Percentiles rank a stretch among this genome's conserved stretches.
phyloP scores from a whole-genome alignment of 2,888 invertebrate species.

The Hemicrepidius hirtus region DNA sequence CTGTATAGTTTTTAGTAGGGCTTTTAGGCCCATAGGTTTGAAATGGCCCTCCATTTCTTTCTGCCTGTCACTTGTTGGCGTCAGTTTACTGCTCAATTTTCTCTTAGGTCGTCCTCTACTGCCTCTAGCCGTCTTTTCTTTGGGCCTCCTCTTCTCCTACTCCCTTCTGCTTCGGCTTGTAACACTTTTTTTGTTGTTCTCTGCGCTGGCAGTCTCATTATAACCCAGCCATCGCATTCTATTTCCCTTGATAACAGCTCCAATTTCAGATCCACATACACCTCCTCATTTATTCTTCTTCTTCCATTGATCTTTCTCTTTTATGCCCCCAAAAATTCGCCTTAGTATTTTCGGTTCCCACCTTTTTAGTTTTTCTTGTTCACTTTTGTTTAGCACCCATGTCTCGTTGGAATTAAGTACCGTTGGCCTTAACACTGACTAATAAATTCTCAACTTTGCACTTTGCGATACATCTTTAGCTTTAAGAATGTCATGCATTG shows the following conservation, averaged over 20 bases:
- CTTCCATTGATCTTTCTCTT: not conserved
- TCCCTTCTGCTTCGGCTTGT: not conserved
- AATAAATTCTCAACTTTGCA: not conserved
- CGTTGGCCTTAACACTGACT: too few species aligned
- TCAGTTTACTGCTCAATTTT: not conserved
- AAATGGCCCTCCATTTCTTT: not conserved
- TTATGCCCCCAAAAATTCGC: too few species aligned
- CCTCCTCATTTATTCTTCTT: not conserved
- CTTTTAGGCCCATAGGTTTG: too few species aligned
- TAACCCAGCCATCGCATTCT: too few species aligned
- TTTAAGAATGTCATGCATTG: too few species aligned
- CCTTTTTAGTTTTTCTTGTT: too few species aligned
- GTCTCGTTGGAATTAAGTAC: too few species aligned
- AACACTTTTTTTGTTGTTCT: not conserved
- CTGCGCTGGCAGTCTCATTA: not conserved
- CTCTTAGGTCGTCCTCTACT: not conserved
- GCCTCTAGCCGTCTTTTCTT: not conserved
- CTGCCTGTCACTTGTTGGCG: conserved; percentile 1
- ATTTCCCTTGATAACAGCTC: not conserved
- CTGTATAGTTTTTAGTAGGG: too few species aligned
- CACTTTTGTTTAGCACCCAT: too few species aligned
- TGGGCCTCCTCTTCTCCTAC: not conserved
- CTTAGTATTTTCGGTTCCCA: too few species aligned
- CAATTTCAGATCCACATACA: not conserved
- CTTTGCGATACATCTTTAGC: not conserved